Percentiles rank a stretch among this genome's conserved stretches.
Conservation (phyloP, 2,113 vertebrate species). For the Tricholaema leucomelas region DNA sequence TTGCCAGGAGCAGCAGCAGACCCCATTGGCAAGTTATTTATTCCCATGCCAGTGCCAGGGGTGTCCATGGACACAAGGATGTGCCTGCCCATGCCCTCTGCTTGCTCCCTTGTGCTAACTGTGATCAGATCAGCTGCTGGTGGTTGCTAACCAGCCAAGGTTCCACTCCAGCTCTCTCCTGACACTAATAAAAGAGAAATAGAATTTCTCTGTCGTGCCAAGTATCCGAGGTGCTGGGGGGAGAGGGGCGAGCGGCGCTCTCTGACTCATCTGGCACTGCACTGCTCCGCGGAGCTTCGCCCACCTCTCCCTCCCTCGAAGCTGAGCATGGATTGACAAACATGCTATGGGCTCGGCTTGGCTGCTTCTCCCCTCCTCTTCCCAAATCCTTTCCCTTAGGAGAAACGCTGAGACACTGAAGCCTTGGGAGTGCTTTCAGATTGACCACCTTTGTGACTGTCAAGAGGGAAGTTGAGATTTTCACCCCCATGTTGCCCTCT, state of each 20-base stretch:
- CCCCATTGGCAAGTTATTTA: rapidly evolving
- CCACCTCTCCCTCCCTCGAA: slow-evolving; percentile 68
- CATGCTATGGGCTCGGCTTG: background rate
- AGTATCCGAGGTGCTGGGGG: background rate
- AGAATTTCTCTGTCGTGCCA: background rate
- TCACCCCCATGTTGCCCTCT: background rate
- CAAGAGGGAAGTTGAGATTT: background rate
- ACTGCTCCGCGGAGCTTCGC: slow-evolving; percentile 60
- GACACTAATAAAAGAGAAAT: background rate
- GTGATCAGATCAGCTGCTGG: background rate
- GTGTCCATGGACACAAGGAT: rapidly evolving
- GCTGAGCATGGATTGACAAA: slow-evolving; percentile 63
- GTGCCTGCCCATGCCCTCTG: rapidly evolving
- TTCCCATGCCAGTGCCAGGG: background rate
- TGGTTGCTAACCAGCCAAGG: slow-evolving; percentile 6
- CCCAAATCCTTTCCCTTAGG: slow-evolving; percentile 30
- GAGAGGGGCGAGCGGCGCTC: slow-evolving; percentile 37
- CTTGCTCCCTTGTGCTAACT: rapidly evolving
- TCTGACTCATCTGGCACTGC: slow-evolving; percentile 71
- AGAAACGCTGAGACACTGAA: slow-evolving; percentile 37
- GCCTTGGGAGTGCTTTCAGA: background rate
- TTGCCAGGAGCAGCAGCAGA: background rate
- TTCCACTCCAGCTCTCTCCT: background rate
- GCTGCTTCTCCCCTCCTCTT: background rate
- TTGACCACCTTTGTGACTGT: background rate